Evolutionary conservation across 2,888 invertebrate genomes (phyloP).

Genomic region (Epinotia ramella): DNA sequence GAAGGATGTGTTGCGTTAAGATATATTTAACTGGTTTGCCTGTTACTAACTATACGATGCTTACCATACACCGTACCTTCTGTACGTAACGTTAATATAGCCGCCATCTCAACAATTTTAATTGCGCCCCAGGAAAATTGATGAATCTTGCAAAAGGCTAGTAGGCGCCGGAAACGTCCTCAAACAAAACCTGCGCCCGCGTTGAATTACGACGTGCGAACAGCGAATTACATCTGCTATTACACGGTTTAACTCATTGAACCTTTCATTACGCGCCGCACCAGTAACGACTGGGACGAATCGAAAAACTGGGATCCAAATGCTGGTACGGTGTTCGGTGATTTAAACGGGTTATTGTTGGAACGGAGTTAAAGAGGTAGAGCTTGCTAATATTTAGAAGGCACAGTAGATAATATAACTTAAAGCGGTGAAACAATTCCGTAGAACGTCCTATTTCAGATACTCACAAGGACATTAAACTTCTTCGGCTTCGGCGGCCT

Average conservation of each 20-base stretch:
- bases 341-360: slow-evolving; percentile 23
- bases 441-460: too few relatives aligned
- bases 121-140: neutral
- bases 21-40: too few relatives aligned
- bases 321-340: slow-evolving; percentile 42
- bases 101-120: too few relatives aligned
- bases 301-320: slow-evolving; percentile 54
- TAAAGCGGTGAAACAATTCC: too few relatives aligned
- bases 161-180: slow-evolving; percentile 13
- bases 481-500: too few relatives aligned
- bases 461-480: too few relatives aligned
- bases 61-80: too few relatives aligned
- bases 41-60: too few relatives aligned
- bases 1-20: too few relatives aligned
- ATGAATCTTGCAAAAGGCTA: neutral
- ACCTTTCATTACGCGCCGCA: slow-evolving; percentile 57
- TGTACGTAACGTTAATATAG: too few relatives aligned
- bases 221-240: slow-evolving; percentile 64
- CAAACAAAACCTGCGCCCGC: slow-evolving; percentile 48
- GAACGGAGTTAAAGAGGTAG: slow-evolving; percentile 4
- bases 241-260: slow-evolving; percentile 61
- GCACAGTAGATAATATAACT: neutral
- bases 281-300: slow-evolving; percentile 57
- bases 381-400: neutral
- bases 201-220: slow-evolving; percentile 69